Evolutionary conservation across 2,888 invertebrate species (phyloP).

Genomic region (Himalopsyche anomala): DNA sequence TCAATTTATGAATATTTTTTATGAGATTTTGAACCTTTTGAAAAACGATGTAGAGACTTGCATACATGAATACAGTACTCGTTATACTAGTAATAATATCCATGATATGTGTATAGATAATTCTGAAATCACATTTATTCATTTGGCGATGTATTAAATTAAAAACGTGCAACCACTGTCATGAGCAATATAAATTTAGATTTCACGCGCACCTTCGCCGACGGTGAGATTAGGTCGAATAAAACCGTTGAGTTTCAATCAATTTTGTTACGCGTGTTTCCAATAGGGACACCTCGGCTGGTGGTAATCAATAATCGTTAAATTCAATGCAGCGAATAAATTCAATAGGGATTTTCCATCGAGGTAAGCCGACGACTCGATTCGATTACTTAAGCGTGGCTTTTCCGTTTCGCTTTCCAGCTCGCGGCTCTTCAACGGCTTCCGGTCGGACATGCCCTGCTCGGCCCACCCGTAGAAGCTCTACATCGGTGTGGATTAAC

Average conservation of each 20-base stretch:
- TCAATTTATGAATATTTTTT: too few species aligned
- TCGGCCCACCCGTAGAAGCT: constrained; percentile 14
- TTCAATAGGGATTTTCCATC: constrained; percentile 14
- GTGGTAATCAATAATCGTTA: constrained; percentile 28
- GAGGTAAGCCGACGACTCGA: constrained; percentile 32
- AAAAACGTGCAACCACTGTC: background rate
- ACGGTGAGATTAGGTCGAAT: background rate
- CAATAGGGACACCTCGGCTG: background rate
- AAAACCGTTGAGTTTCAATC: background rate
- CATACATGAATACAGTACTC: too few species aligned
- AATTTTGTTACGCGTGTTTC: constrained; percentile 34
- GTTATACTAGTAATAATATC: too few species aligned
- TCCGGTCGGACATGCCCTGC: background rate
- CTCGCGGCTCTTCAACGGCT: constrained; percentile 23
- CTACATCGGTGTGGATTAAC: constrained; percentile 37
- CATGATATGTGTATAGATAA: too few species aligned
- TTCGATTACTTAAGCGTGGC: constrained; percentile 40
- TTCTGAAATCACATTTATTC: too few species aligned
- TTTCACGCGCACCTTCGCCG: background rate
- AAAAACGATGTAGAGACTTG: too few species aligned
- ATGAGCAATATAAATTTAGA: background rate
- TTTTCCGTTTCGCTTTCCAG: constrained; percentile 31
- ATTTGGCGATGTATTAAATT: too few species aligned
- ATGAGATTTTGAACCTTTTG: too few species aligned
- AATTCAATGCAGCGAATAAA: constrained; percentile 42